phyloP scores from a whole-genome alignment of 2,888 invertebrate genomes.

The Seira musarum region DNA sequence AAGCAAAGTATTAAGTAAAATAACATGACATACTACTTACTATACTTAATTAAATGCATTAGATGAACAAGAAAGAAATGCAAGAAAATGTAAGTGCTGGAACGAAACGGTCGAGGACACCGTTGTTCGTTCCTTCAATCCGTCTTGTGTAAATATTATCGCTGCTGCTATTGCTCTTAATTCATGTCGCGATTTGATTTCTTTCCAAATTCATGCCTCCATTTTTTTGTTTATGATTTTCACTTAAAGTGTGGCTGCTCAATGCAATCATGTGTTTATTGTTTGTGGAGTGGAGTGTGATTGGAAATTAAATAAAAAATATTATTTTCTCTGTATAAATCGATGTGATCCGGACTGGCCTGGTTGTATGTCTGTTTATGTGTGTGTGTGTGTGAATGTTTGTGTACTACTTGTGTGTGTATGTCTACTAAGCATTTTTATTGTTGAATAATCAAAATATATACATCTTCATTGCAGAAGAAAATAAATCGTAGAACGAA shows the following conservation, averaged over 20 bases:
- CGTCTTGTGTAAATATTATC: conserved; percentile 22
- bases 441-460: too few relatives aligned
- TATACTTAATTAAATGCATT: neutral
- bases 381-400: too few relatives aligned
- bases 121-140: conserved; percentile 33
- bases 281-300: neutral
- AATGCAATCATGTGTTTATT: neutral
- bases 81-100: neutral
- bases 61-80: neutral
- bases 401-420: neutral
- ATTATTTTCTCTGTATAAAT: neutral
- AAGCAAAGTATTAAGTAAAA: conserved; percentile 1
- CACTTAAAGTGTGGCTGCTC: neutral
- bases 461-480: too few relatives aligned
- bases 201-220: neutral
- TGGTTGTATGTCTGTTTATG: too few relatives aligned
- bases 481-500: neutral
- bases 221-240: neutral
- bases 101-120: conserved; percentile 36
- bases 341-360: neutral
- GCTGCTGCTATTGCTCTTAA: neutral
- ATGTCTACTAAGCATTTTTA: neutral
- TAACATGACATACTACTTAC: too few relatives aligned
- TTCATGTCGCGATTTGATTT: neutral
- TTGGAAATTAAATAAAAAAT: neutral